Base-by-base conservation (phyloP, 2,888 invertebrate species). In the Lottia scabra region DNA sequence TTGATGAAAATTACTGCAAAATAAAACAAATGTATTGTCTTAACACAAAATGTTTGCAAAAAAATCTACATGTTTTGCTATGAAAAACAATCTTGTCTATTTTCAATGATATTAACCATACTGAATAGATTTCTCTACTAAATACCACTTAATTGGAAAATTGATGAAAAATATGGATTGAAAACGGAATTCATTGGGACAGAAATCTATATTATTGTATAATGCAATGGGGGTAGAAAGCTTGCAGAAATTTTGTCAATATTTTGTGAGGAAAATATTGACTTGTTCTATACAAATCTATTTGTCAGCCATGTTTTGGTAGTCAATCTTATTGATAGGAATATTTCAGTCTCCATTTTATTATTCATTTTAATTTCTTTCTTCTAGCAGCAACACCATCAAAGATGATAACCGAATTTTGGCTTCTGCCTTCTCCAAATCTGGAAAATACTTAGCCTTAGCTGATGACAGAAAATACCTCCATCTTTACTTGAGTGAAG, bases 391-490 rank as follows among this genome's bases (percentile, higher is more conserved):
- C 26, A 68, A 30, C n/a, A 23, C 38, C 27, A 16, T 38, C 64
- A 26, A 65, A 44, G 72, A 64, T 16, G 75, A 73, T 26, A 82
- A 83, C 70, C 74, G 75, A 38, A 75, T 84, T 66, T 73, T 86
- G 63, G 82, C 85, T 2, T 70, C 77, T 19, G 79, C 75, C 13
- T 80, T 86, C 70, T 87, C 87, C 3, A 67, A 70, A 2, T 80
- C 78, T 30, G 84, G 85, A 56, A 75, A 78, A 30, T 83, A 81
- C 72, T 81, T 85, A 62, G 85, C 84, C 12, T 75, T 84, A 13
- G 83, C 84, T 66, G 87, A 88, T 75, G 84, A 87, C 77, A 65
- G 74, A 62, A 88, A 88, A 73, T 78, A 80, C 71, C 79, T 87
- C 23, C 81, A 80, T 68, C 75, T 88, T 48, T 86, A 79, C 75